phyloP scores from a whole-genome alignment of 2,797 vertebrate species.

The Thripadectes ignobilis region DNA sequence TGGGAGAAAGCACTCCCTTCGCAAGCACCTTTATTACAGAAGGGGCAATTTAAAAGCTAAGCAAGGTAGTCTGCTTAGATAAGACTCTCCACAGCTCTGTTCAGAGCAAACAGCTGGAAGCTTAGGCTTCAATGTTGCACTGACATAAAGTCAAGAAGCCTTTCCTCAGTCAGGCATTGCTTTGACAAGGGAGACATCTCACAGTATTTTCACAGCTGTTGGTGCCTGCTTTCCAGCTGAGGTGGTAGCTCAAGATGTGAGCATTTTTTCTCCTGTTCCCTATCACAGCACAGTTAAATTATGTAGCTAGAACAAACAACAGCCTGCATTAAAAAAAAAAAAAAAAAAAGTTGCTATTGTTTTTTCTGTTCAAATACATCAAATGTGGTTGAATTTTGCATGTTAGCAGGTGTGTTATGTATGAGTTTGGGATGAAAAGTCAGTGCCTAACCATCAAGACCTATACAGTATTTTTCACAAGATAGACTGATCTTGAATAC shows the following conservation, averaged over 20 bases:
- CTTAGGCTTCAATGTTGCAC: neutral
- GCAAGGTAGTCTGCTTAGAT: neutral
- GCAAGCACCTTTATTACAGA: neutral
- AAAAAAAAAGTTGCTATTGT: neutral
- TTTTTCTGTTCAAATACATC: neutral
- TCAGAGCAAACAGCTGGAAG: constrained; percentile 9
- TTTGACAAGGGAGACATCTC: neutral
- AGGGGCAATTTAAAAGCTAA: neutral
- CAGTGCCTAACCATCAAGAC: neutral
- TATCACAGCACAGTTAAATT: neutral
- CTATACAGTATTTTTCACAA: neutral
- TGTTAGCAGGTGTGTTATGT: neutral
- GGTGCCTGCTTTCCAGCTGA: constrained; percentile 2
- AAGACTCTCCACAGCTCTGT: neutral
- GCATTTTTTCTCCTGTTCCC: neutral
- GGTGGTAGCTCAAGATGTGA: neutral
- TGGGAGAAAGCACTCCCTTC: neutral
- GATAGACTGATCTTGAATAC: neutral
- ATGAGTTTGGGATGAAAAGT: neutral
- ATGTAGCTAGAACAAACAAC: neutral
- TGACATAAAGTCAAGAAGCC: neutral
- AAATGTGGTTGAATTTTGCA: neutral
- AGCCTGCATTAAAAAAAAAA: neutral
- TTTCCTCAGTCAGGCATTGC: neutral
- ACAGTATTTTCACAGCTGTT: neutral